Evolutionary conservation across 2,888 invertebrate species (phyloP), one percentile per base, ranked within the genome.

Genomic region (Scaptomyza parva): DNA sequence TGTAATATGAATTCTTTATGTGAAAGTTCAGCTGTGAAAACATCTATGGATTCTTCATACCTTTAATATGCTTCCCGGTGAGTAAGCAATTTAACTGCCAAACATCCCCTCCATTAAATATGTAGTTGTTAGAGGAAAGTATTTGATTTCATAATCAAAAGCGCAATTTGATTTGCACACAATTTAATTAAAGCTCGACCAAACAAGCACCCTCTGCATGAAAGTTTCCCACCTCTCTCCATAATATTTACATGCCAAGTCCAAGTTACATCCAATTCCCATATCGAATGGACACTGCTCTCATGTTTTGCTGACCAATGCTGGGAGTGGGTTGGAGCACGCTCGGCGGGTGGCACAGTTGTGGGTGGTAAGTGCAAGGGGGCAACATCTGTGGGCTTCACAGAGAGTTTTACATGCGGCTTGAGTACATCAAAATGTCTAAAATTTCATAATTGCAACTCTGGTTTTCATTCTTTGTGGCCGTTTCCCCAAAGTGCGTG

Each of bases 371-470:
- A n/a, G n/a, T n/a, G n/a, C n/a, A n/a, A 35, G 14, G 3, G 17
- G 24, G 55, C 6, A 47, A 47, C 73, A 69, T 58, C 61, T 78
- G 76, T 60, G 22, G 63, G 59, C 59, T 64, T 72, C 68, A 55
- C 78, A 60, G 62, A 55, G 40, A 57, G 40, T 63, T 71, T 58
- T 63, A 63, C 67, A 67, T 75, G 71, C 52, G 52, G 55, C 58
- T 77, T 57, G 69, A 76, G 75, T 85, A 81, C 71, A 81, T 87
- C 63, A 73, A 76, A 85, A 88, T 74, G 72, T 85, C 86, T 85
- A 75, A 84, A 86, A 86, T 85, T 88, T 85, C 88, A 85, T 88
- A 85, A 85, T 88, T 88, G 85, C 81, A 86, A 72, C 76, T 37
- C 9, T 69, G 66, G 63, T 77, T 72, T 47, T 17, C 8, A 37